A percentile compares a stretch with the other conserved stretches of the same genome.
Conservation (phyloP, 2,797 vertebrate species). For the Sardinella longiceps region DNA sequence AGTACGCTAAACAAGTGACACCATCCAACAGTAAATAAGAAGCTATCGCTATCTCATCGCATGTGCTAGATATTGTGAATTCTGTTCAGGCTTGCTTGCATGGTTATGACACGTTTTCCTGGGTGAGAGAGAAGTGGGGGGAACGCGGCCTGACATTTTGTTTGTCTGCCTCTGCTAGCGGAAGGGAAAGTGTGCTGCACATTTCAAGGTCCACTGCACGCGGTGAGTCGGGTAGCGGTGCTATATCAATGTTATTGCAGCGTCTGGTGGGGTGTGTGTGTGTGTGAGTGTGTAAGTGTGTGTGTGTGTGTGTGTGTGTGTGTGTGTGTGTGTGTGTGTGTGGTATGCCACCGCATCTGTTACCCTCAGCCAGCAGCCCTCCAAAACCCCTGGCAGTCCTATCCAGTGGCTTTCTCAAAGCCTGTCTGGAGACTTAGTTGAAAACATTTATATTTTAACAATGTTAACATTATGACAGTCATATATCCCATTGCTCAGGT, state of each 20-base stretch:
- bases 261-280: slow-evolving; percentile 2
- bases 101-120: neutral
- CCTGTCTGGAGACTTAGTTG: neutral
- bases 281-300: neutral
- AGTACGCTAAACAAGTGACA: neutral
- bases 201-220: slow-evolving; percentile 21
- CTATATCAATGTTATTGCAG: slow-evolving; percentile 23
- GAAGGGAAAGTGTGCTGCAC: neutral
- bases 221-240: neutral
- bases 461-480: too few relatives aligned
- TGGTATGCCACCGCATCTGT: neutral
- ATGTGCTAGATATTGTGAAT: neutral
- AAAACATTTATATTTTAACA: neutral
- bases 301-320: neutral
- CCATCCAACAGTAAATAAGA: neutral
- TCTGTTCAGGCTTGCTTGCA: neutral
- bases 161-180: slow-evolving; percentile 16
- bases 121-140: neutral
- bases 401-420: neutral
- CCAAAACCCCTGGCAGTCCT: neutral
- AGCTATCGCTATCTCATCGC: neutral
- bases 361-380: neutral
- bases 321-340: too few relatives aligned
- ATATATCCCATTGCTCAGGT: too few relatives aligned
- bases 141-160: slow-evolving; percentile 10